Evolutionary conservation across 2,888 invertebrate genomes (phyloP), one percentile per base, ranked within the genome.

Genomic region (Drosophila subsilvestris): DNA sequence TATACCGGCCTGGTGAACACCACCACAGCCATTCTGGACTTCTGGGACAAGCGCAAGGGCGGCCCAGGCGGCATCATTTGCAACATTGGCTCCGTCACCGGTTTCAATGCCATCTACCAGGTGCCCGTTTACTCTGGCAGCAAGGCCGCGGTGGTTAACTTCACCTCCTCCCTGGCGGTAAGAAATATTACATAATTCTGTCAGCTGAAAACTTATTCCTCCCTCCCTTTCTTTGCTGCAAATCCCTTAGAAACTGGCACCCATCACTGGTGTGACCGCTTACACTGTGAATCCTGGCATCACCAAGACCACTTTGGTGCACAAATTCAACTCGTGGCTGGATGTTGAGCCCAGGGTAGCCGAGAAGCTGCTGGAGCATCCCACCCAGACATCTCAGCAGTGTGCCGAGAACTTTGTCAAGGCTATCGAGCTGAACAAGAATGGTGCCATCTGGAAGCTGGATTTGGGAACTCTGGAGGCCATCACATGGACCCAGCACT

Each of bases 11-110:
- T 89, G 59, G 90, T 90, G 12, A 90, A 90, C 32, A 87, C 87
- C 17, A 85, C 82, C 2, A 78, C 90, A 7, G 90, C 89, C 66
- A 92, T 89, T 1, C 70, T 92, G 73, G 86, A 90, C 5, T 91
- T 91, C 68, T 92, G 93, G 93, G 89, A 91, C 53, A 91, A 90
- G 67, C 89, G 91, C 45, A 90, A 91, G 55, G 92, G 92, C 0
- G 92, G 93, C 1, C 89, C 88, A 3, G 93, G 93, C 10, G 92
- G 92, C 3, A 80, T 91, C 49, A 88, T 92, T 63, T 88, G 90
- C 42, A 92, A 92, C 78, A 85, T 92, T 44, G 86, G 92, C 6
- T 92, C 92, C 0, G 86, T 89, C 8, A 81, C 90, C 0, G 92
- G 91, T 0, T 74, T 92, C 29, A 78, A 81, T 59, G 82, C 89